Percentiles rank a stretch among this genome's conserved stretches.
Evolutionary conservation across 1,140 invertebrate species (phyloP).

Genomic region (Aporrectodea caliginosa): DNA sequence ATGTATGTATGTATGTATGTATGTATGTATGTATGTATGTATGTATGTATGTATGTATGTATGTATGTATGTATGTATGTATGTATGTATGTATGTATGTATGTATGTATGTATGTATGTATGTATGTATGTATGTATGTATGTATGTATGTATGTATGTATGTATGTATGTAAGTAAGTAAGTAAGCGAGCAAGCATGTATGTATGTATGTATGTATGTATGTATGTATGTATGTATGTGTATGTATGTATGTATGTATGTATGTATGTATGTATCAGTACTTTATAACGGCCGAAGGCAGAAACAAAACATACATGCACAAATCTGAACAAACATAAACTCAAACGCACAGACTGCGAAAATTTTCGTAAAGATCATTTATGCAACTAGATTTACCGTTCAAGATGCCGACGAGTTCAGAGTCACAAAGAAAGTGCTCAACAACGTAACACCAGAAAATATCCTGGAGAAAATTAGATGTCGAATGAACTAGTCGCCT

Average conservation of each 20-base stretch:
- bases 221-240: background rate
- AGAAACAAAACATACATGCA: too few relatives aligned
- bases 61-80: conserved; percentile 5
- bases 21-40: background rate
- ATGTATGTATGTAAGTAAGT: background rate
- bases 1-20: background rate
- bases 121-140: conserved; percentile 7
- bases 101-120: conserved; percentile 7
- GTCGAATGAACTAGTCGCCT: background rate
- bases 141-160: conserved; percentile 4
- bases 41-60: background rate
- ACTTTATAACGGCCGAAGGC: too few relatives aligned
- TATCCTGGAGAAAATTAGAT: too few relatives aligned
- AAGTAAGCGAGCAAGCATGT: too few relatives aligned
- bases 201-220: background rate
- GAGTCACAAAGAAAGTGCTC: too few relatives aligned
- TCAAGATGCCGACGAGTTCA: too few relatives aligned
- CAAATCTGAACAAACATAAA: too few relatives aligned
- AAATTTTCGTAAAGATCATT: too few relatives aligned
- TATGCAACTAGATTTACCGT: too few relatives aligned
- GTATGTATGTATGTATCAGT: too few relatives aligned
- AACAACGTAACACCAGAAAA: too few relatives aligned
- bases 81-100: conserved; percentile 7
- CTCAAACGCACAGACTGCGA: too few relatives aligned
- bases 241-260: background rate